Percentiles rank a stretch among this genome's conserved stretches.
Evolutionary conservation across 2,888 invertebrate genomes (phyloP).

Genomic region (Malthinus seriepunctatus): DNA sequence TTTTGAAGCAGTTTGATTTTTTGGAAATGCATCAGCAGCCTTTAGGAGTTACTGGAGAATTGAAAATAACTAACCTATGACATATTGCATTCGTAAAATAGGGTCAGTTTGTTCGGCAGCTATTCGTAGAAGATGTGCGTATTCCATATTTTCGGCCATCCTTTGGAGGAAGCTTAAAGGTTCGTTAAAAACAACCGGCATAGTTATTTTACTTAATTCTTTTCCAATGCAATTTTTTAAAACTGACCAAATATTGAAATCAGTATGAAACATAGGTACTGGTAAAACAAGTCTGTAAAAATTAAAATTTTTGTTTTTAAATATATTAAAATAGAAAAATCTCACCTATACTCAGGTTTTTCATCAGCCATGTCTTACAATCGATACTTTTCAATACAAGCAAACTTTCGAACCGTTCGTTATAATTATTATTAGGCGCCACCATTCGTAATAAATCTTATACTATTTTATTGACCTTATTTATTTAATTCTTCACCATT

Average conservation of each 20-base stretch:
- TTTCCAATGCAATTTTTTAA: constrained; percentile 90
- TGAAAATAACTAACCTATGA: constrained; percentile 58
- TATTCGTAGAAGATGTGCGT: constrained; percentile 73
- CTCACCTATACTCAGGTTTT: constrained; percentile 27
- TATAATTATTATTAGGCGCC: constrained; percentile 5
- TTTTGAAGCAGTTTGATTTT: too few relatives aligned
- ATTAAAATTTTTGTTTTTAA: constrained; percentile 23
- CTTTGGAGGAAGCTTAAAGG: constrained; percentile 94
- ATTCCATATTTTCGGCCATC: constrained; percentile 93
- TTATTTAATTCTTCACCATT: too few relatives aligned
- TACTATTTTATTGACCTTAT: too few relatives aligned
- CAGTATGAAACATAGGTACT: constrained; percentile 76
- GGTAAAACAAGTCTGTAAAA: constrained; percentile 67
- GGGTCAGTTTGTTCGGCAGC: constrained; percentile 81
- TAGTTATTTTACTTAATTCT: constrained; percentile 93
- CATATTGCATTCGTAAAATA: constrained; percentile 78
- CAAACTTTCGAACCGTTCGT: constrained; percentile 8
- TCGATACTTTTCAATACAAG: constrained; percentile 9
- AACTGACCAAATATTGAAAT: constrained; percentile 89
- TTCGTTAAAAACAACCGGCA: constrained; percentile 97
- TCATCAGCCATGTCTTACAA: constrained; percentile 36
- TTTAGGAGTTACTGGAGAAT: too few relatives aligned
- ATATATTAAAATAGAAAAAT: background rate
- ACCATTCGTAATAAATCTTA: constrained; percentile 12
- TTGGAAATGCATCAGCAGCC: too few relatives aligned